Base-by-base conservation (phyloP, 2,888 invertebrate genomes). In the Sphinx pinastri region DNA sequence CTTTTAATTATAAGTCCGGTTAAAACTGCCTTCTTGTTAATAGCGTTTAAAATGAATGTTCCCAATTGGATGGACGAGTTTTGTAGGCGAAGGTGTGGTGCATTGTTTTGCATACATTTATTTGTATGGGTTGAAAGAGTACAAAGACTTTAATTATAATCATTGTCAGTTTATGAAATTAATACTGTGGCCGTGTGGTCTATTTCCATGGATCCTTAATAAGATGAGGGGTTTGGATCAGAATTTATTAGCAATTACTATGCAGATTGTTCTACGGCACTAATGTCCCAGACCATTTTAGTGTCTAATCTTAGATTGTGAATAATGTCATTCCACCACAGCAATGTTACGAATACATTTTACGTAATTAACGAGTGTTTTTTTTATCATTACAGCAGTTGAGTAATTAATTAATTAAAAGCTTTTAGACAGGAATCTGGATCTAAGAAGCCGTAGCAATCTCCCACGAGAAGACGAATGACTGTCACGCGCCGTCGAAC, bases 1-100 rank as follows among this genome's bases (percentile, higher is more conserved):
- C 82, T 80, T 83, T 85, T 84, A 78, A 81, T 76, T 78, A 78
- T 81, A 81, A 81, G 78, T 82, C 81, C 77, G 73, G 74, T 71
- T 81, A 72, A 77, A 82, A 81, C 79, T 76, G 76, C 77, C 80
- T 78, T 76, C 74, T 79, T 71, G 75, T 79, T 80, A 80, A 80
- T 78, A 83, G 81, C 73, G 19, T 81, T 80, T 73, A 71, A 77
- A 31, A 75, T 82, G 77, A 77, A 73, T 70, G 71, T 71, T 75
- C 51, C 58, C 67, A 59, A 58, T 58, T 10, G 8, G 12, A 11
- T 16, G 14, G 19, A 69, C 38, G 69, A 38, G 38, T 38, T 60
- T 69, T 57, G 47, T 54, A 60, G 31, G 14, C 49, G 38, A 31
- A n/a, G 57, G 45, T 47, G 12, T 19, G 51, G 13, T 14, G 31